These are phyloP conservation scores for Fulmarus glacialis DNA, from an alignment of 2,113 vertebrate species.

Conservation along the genomic window DNA sequence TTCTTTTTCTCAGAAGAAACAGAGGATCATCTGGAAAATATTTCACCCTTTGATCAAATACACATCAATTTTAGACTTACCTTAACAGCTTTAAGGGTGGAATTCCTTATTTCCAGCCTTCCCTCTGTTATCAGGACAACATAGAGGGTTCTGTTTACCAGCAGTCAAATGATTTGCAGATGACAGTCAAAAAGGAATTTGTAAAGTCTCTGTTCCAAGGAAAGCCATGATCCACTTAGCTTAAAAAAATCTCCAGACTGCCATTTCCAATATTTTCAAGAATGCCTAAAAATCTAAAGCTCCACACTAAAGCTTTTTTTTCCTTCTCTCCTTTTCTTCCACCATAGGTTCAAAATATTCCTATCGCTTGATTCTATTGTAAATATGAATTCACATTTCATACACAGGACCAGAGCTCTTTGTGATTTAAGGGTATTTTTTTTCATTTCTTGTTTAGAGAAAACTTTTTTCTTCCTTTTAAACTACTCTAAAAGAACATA, in stretches of 20 bases:
- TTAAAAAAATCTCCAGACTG: slow-evolving; percentile 24
- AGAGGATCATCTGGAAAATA: slow-evolving; percentile 61
- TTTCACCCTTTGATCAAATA: slow-evolving; percentile 54
- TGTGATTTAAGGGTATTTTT: not conserved
- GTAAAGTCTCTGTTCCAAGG: slow-evolving; percentile 17
- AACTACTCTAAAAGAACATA: not conserved
- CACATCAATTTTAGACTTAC: slow-evolving; percentile 51
- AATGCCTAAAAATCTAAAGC: not conserved
- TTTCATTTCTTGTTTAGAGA: not conserved
- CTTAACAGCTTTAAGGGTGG: slow-evolving; percentile 25
- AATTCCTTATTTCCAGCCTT: slow-evolving; percentile 51
- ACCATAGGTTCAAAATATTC: not conserved
- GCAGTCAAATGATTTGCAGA: slow-evolving; percentile 62
- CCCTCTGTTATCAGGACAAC: slow-evolving; percentile 37
- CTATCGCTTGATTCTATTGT: not conserved
- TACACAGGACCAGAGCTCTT: not conserved
- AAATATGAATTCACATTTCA: not conserved
- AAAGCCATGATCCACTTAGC: slow-evolving; percentile 15
- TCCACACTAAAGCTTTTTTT: not conserved
- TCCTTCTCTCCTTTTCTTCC: not conserved
- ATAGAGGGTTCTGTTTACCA: slow-evolving; percentile 39
- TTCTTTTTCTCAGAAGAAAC: slow-evolving; percentile 2
- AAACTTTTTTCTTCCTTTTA: not conserved
- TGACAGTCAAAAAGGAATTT: slow-evolving; percentile 57
- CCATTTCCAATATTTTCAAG: slow-evolving; percentile 32